phyloP scores from a whole-genome alignment of 1,140 invertebrate species.

The Sinonovacula constricta region DNA sequence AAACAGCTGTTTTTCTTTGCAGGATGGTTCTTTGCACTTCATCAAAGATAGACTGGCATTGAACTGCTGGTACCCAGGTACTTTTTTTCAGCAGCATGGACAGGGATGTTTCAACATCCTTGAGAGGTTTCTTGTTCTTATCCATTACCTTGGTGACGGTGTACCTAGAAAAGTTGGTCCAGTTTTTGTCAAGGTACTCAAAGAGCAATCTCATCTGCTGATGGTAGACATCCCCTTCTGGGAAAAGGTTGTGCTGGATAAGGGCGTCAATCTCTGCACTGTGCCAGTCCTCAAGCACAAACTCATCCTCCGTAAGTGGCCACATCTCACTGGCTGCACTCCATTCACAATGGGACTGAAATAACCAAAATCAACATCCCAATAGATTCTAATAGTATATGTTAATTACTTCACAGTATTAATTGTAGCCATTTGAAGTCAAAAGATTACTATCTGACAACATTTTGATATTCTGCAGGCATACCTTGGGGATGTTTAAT shows the following conservation, averaged over 20 bases:
- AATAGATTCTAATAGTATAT: no score
- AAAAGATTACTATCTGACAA: no score
- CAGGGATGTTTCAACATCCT: constrained; percentile 61
- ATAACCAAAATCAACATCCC: neutral
- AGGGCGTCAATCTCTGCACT: constrained; percentile 24
- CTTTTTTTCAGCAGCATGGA: constrained; percentile 56
- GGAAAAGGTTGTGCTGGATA: constrained; percentile 10
- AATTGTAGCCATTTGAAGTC: no score
- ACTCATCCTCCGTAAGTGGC: constrained; percentile 22
- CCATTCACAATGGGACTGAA: constrained; percentile 18
- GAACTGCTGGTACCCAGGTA: constrained; percentile 66
- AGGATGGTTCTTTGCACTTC: neutral
- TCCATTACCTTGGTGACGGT: constrained; percentile 45
- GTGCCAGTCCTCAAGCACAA: constrained; percentile 24
- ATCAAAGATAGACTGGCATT: constrained; percentile 30
- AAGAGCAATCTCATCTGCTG: constrained; percentile 36
- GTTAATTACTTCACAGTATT: no score
- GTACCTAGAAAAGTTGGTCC: constrained; percentile 62
- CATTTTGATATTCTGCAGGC: no score
- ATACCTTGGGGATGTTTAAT: no score
- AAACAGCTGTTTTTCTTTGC: constrained; percentile 13
- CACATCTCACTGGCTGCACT: constrained; percentile 4
- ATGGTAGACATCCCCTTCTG: neutral
- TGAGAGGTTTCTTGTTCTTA: constrained; percentile 13
- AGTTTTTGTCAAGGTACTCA: constrained; percentile 56